These are phyloP conservation scores for Butorides virescens DNA, from an alignment of 2,113 vertebrate genomes.

Conservation along the genomic window DNA sequence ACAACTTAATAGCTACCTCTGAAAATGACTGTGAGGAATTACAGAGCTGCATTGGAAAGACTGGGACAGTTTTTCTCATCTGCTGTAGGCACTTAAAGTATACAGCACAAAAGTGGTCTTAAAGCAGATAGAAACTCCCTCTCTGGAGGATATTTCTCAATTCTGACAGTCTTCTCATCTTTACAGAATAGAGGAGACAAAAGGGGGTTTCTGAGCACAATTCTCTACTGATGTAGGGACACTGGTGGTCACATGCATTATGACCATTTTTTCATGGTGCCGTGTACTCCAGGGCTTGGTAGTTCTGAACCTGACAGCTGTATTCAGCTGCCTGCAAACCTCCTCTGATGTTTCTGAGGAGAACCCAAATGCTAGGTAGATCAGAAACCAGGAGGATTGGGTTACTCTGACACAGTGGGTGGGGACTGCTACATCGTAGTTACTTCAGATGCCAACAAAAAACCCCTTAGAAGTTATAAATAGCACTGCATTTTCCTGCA, in stretches of 20 bases:
- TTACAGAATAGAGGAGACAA: background rate
- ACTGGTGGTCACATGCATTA: accelerated
- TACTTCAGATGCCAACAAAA: background rate
- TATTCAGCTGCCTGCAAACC: background rate
- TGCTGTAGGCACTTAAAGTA: background rate
- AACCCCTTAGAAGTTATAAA: background rate
- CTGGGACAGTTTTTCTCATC: background rate
- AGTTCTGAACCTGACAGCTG: background rate
- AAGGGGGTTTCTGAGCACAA: background rate
- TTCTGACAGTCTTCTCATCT: background rate
- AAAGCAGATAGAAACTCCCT: background rate
- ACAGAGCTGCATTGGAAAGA: background rate
- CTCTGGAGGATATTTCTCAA: background rate
- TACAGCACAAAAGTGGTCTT: background rate
- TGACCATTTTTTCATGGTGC: accelerated
- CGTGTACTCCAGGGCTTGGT: background rate
- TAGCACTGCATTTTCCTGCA: background rate
- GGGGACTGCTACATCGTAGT: background rate
- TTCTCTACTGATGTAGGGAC: background rate
- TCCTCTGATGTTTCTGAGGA: background rate
- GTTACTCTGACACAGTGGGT: background rate
- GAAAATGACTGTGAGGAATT: background rate
- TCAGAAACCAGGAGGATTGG: background rate
- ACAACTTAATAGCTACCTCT: background rate
- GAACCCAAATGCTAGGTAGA: background rate